These are phyloP conservation scores for Pseudomyrmex cubaensis DNA, from an alignment of 1,140 invertebrate species.

Conservation along the genomic window DNA sequence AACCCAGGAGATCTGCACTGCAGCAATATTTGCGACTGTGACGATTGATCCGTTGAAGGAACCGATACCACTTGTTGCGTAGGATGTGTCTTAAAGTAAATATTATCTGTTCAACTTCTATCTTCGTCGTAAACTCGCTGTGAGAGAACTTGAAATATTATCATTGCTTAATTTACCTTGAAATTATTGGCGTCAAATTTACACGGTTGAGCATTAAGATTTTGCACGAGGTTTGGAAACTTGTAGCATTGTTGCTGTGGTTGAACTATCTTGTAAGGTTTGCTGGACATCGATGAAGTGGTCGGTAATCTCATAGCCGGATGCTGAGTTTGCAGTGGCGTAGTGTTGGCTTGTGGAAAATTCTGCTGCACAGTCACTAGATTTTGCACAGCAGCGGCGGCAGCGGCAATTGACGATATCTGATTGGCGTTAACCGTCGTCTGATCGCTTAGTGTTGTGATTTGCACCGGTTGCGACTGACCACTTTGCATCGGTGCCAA, in stretches of 20 bases:
- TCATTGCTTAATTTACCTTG: slow-evolving; percentile 74
- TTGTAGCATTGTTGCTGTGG: slow-evolving; percentile 82
- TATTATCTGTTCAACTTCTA: slow-evolving; percentile 12
- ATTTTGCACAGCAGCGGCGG: slow-evolving; percentile 68
- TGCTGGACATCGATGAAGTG: slow-evolving; percentile 69
- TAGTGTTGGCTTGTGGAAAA: slow-evolving; percentile 64
- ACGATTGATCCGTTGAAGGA: slow-evolving; percentile 71
- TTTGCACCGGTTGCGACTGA: slow-evolving; percentile 66
- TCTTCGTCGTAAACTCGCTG: not conserved
- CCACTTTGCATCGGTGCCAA: slow-evolving; percentile 69
- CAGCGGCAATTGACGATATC: slow-evolving; percentile 67
- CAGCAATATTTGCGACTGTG: slow-evolving; percentile 77
- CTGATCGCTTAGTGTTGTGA: slow-evolving; percentile 74
- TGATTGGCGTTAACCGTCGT: slow-evolving; percentile 65
- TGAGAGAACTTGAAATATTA: not conserved
- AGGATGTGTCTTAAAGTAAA: slow-evolving; percentile 70
- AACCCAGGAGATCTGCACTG: slow-evolving; percentile 79
- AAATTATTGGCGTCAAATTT: slow-evolving; percentile 78
- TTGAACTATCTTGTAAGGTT: slow-evolving; percentile 80
- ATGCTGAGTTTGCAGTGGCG: slow-evolving; percentile 67
- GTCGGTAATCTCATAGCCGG: slow-evolving; percentile 74
- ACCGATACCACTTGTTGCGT: slow-evolving; percentile 76
- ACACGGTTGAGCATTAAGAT: slow-evolving; percentile 82
- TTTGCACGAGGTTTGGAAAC: slow-evolving; percentile 80
- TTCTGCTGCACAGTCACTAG: slow-evolving; percentile 72